These are phyloP conservation scores for Atta colombica DNA, from an alignment of 1,140 invertebrate species.

Conservation along the genomic window DNA sequence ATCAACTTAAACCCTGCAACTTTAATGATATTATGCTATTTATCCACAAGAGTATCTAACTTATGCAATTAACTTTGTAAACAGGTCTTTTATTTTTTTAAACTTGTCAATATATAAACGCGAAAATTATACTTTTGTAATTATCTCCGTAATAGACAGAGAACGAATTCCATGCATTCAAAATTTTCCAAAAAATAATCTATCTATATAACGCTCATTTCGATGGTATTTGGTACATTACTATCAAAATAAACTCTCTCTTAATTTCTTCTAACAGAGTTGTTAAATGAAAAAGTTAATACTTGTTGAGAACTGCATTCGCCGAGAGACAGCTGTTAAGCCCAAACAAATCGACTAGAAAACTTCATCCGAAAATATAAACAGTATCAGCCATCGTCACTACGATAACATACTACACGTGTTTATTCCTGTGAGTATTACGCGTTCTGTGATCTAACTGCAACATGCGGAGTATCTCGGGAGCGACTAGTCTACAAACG, in stretches of 20 bases:
- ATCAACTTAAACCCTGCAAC: not conserved
- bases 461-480: not conserved
- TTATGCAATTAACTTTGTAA: slow-evolving; percentile 51
- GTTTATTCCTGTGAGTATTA: slow-evolving; percentile 25
- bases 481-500: slow-evolving; percentile 30
- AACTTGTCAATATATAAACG: not conserved
- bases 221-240: not conserved
- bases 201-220: not conserved
- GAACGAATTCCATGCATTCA: not conserved
- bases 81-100: slow-evolving; percentile 39
- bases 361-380: slow-evolving; percentile 40
- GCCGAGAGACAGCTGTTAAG: not conserved
- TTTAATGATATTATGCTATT: slow-evolving; percentile 30
- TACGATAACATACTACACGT: not conserved
- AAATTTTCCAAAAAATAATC: not conserved
- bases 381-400: not conserved
- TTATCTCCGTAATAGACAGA: not conserved
- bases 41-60: slow-evolving; percentile 18
- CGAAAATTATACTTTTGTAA: slow-evolving; percentile 20
- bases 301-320: not conserved
- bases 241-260: not conserved
- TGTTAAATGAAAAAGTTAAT: slow-evolving; percentile 3
- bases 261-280: not conserved
- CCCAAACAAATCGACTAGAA: slow-evolving; percentile 4
- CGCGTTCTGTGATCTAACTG: not conserved